Evolutionary conservation across 53 echinoderm and acorn worm genomes (phyloP).

Genomic region (Antedon mediterranea): DNA sequence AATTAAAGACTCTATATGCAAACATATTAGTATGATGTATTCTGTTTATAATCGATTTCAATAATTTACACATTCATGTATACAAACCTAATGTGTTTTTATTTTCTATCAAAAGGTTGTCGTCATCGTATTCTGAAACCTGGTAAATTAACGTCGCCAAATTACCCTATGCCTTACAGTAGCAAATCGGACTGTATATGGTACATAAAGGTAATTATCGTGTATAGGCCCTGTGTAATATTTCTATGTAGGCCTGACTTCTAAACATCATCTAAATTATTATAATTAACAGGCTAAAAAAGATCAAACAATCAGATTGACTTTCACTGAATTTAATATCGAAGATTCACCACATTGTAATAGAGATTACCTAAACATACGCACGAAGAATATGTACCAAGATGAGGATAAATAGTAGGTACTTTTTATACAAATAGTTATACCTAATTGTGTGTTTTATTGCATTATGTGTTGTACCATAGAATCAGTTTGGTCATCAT

Average conservation of each 20-base stretch:
- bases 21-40: too few species aligned
- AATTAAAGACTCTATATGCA: too few species aligned
- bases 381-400: not conserved
- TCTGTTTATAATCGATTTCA: too few species aligned
- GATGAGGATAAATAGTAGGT: not conserved
- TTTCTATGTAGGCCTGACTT: too few species aligned
- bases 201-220: conserved; percentile 24
- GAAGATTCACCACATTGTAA: conserved; percentile 12
- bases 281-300: conserved; percentile 1
- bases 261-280: too few species aligned
- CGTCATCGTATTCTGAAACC: conserved; percentile 15
- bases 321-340: conserved; percentile 14
- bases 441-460: too few species aligned
- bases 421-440: too few species aligned
- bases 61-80: too few species aligned
- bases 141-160: conserved; percentile 38
- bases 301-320: conserved; percentile 13
- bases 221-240: too few species aligned
- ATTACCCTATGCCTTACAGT: conserved; percentile 32
- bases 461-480: too few species aligned
- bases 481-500: too few species aligned
- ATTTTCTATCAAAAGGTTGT: conserved; percentile 11
- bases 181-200: conserved; percentile 25
- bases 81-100: too few species aligned
- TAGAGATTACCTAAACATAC: conserved; percentile 8